Base-by-base conservation (phyloP, 2,113 vertebrate species). In the Rhinolophus sinicus region DNA sequence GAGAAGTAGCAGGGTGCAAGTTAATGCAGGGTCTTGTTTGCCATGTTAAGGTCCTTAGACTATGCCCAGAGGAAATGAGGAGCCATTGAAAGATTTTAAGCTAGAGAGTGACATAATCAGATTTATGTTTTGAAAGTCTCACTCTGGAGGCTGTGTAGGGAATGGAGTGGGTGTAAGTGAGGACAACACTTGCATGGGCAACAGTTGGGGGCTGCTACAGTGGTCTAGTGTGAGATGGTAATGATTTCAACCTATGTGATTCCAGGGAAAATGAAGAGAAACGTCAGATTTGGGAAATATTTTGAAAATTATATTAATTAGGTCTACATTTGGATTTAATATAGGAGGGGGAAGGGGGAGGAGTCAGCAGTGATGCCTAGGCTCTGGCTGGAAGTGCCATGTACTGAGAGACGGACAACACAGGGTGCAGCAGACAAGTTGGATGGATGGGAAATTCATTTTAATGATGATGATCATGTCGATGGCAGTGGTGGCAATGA, bases 51-150 rank as follows among this genome's bases (percentile, higher is more conserved):
- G 33, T 4, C 89, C 18, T 88, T 85, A 24, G 58, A 50, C 8
- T 56, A 30, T 75, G 60, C 80, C 9, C 28, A 69, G 35, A 92
- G n/a, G 52, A 35, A 93, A 18, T 16, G 28, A 80, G 35, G 62
- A 92, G 4, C 8, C 35, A 56, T 54, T 75, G 38, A 67, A 78
- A 70, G 15, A 60, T 54, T 80, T 54, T 72, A 35, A 88, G 64
- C 44, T 56, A 50, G 35, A 78, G 19, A 83, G 8, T 60, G 28
- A 69, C 7, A 50, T 50, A 40, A 56, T 47, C 28, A 85, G 40
- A 77, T 80, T 40, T 13, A 60, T 69, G 24, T 40, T 91, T 50
- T 94, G 22, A 76, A 94, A 94, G 76, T 94, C 21, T 83, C 14
- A 80, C 65, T 44, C 38, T 52, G 26, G 22, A 65, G 30, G 40